Percentiles rank a stretch among this genome's conserved stretches.
These are phyloP conservation scores for Crotalus viridis DNA, from an alignment of 2,113 vertebrate species.

Conservation along the genomic window DNA sequence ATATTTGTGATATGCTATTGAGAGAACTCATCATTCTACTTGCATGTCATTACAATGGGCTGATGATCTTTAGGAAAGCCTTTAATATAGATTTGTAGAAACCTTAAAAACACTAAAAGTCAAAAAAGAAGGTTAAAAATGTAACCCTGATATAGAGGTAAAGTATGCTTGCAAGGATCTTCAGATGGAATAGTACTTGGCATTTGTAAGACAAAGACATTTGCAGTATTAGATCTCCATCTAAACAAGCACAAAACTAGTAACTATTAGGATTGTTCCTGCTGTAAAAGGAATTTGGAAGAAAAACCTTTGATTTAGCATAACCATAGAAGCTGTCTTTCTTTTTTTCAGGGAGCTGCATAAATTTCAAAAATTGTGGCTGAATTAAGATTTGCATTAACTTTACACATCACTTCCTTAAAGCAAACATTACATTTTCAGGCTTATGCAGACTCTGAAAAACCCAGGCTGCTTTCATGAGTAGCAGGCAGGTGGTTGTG, in stretches of 20 bases:
- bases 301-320: neutral
- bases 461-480: neutral
- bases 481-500: neutral
- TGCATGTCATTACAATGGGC: neutral
- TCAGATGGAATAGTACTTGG: neutral
- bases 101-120: neutral
- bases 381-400: neutral
- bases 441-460: neutral
- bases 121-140: neutral
- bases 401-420: neutral
- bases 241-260: neutral
- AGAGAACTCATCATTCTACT: neutral
- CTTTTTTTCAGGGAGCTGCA: neutral
- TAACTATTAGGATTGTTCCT: neutral
- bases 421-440: neutral
- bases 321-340: neutral
- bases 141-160: neutral
- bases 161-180: neutral
- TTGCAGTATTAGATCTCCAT: neutral
- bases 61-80: neutral
- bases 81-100: neutral
- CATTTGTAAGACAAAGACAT: neutral
- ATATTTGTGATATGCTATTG: neutral
- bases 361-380: neutral
- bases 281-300: neutral